Evolutionary conservation across 1,140 invertebrate genomes (phyloP).

Genomic region (Trachymyrmex septentrionalis): DNA sequence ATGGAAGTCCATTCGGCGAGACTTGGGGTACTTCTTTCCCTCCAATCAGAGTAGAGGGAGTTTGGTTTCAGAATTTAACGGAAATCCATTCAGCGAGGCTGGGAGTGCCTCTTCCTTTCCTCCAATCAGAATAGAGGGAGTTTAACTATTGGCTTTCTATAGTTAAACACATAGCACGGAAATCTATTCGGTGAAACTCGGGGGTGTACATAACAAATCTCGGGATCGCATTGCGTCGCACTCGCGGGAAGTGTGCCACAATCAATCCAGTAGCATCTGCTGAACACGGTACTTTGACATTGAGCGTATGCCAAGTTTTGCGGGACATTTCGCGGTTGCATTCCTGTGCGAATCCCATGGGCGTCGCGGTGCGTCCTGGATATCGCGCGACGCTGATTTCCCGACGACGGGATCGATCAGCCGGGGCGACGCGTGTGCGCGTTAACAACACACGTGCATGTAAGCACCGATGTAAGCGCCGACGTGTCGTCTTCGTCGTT

Average conservation of each 20-base stretch:
- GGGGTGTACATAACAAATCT: background rate
- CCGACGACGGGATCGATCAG: conserved; percentile 31
- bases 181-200: too few relatives aligned
- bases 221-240: background rate
- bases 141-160: too few relatives aligned
- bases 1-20: too few relatives aligned
- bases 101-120: too few relatives aligned
- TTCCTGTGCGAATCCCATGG: background rate
- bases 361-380: background rate
- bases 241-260: conserved; percentile 27
- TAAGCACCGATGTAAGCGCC: background rate
- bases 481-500: conserved; percentile 21
- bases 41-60: too few relatives aligned
- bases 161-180: too few relatives aligned
- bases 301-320: conserved; percentile 17
- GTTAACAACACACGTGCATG: conserved; percentile 52
- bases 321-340: background rate
- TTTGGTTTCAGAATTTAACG: too few relatives aligned
- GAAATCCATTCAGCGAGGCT: too few relatives aligned
- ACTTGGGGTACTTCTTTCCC: too few relatives aligned
- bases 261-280: conserved; percentile 17
- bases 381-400: conserved; percentile 19
- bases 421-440: conserved; percentile 14
- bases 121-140: too few relatives aligned
- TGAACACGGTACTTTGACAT: too few relatives aligned